Conservation (phyloP, 2,888 invertebrate species). For the Cryptosula pallasiana region DNA sequence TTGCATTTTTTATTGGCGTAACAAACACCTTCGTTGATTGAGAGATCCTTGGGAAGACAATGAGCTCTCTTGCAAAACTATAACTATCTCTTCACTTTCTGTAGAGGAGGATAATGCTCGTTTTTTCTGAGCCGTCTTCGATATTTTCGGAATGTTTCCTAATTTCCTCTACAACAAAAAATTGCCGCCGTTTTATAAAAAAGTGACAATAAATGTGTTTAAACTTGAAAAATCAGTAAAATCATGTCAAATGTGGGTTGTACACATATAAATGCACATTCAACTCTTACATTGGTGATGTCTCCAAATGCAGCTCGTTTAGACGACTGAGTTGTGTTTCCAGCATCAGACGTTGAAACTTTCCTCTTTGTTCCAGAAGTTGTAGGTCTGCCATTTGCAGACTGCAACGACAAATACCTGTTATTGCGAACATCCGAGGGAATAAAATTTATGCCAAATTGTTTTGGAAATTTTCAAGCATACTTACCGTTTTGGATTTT, state of each 20-base stretch:
- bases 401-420: not conserved
- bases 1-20: too few relatives aligned
- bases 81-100: not conserved
- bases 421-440: too few relatives aligned
- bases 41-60: not conserved
- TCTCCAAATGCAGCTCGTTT: conserved; percentile 82
- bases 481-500: not conserved
- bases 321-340: conserved; percentile 52
- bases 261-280: too few relatives aligned
- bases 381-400: not conserved
- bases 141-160: not conserved
- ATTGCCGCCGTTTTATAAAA: too few relatives aligned
- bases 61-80: not conserved
- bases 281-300: conserved; percentile 68
- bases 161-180: not conserved
- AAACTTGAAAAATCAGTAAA: too few relatives aligned
- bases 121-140: not conserved
- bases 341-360: not conserved
- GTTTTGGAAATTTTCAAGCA: too few relatives aligned
- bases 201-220: too few relatives aligned
- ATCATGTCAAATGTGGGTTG: too few relatives aligned
- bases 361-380: not conserved
- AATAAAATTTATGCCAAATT: too few relatives aligned
- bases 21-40: too few relatives aligned
- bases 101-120: not conserved